Evolutionary conservation across 2,888 invertebrate genomes (phyloP).

Genomic region (Aporophyla nigra): DNA sequence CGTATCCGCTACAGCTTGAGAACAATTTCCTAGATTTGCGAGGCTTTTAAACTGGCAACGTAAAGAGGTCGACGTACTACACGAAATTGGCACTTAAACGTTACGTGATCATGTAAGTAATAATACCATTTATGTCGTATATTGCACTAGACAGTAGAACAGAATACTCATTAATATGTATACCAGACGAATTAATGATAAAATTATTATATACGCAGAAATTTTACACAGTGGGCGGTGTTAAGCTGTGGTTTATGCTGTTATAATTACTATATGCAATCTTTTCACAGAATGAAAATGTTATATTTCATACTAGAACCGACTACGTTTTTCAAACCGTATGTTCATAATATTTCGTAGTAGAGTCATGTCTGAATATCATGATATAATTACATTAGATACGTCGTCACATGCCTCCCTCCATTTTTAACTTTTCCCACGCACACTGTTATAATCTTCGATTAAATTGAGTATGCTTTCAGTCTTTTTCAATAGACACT

Average conservation of each 20-base stretch:
- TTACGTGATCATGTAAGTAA: not conserved
- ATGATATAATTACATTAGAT: not conserved
- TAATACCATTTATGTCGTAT: not conserved
- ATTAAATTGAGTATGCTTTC: not conserved
- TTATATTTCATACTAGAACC: not conserved
- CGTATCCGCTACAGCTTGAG: not conserved
- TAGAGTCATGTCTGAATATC: not conserved
- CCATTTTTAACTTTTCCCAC: not conserved
- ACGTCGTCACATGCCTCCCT: not conserved
- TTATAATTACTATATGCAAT: not conserved
- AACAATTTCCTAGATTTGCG: not conserved
- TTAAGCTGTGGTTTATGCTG: not conserved
- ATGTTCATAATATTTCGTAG: not conserved
- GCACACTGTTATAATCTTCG: not conserved
- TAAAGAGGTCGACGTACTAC: not conserved
- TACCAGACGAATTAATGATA: not conserved
- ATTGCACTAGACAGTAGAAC: not conserved
- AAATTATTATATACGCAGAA: not conserved
- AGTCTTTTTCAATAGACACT: conserved; percentile 22
- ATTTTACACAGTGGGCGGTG: not conserved
- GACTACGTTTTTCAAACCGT: not conserved
- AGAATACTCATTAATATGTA: not conserved
- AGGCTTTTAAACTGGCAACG: not conserved
- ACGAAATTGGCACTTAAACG: not conserved
- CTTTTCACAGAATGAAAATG: not conserved